Evolutionary conservation across 2,797 vertebrate genomes (phyloP).

Genomic region (Steatocranus sp.): DNA sequence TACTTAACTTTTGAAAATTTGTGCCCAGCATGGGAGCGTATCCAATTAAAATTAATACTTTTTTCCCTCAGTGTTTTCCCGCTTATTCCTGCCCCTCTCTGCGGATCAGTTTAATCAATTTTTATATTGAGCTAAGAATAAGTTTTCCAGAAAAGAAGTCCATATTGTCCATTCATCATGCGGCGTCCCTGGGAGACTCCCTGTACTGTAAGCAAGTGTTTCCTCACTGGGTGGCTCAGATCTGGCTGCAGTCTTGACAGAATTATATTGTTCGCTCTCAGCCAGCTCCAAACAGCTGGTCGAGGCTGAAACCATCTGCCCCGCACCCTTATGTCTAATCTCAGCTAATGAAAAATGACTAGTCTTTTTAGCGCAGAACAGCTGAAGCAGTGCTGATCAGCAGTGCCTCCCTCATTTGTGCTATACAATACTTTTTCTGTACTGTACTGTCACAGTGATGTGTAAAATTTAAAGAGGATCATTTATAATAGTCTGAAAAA

Average conservation of each 20-base stretch:
- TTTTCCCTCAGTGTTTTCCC: background rate
- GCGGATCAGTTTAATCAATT: constrained; percentile 25
- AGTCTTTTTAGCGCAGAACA: constrained; percentile 18
- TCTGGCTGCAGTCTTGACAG: constrained; percentile 51
- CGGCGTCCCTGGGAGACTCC: constrained; percentile 27
- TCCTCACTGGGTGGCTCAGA: constrained; percentile 56
- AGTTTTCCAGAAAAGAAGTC: constrained; percentile 44
- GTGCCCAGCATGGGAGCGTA: background rate
- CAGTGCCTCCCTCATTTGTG: constrained; percentile 49
- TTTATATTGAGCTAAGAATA: constrained; percentile 35
- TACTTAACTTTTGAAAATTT: background rate
- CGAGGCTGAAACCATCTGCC: constrained; percentile 56
- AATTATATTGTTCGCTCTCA: constrained; percentile 58
- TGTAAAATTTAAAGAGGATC: background rate
- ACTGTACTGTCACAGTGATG: constrained; percentile 5
- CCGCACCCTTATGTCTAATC: constrained; percentile 50
- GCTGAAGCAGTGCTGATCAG: constrained; percentile 23
- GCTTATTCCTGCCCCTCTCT: background rate
- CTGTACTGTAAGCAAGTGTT: constrained; percentile 47
- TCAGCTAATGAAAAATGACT: constrained; percentile 67
- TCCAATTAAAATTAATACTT: background rate
- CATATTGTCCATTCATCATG: constrained; percentile 63
- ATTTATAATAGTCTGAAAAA: background rate
- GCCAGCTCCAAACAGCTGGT: constrained; percentile 66
- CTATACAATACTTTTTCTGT: background rate